Percentiles rank a stretch among this genome's conserved stretches.
These are phyloP conservation scores for Callopanchax toddi DNA, from an alignment of 2,113 vertebrate genomes.

Conservation along the genomic window DNA sequence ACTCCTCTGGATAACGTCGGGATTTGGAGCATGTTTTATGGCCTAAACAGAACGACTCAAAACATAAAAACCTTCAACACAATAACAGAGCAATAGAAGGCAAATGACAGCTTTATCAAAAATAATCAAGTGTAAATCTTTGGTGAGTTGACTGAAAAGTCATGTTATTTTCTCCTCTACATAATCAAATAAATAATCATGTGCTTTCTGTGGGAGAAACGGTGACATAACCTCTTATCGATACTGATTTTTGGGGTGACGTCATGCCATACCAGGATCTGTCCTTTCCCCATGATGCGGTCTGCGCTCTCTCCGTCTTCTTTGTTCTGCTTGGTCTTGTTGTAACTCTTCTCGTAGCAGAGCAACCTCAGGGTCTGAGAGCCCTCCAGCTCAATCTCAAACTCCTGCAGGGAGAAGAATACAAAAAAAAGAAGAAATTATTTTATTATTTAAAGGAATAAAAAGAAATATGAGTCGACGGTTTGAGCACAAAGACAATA, in stretches of 20 bases:
- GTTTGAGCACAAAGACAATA: slow-evolving; percentile 2
- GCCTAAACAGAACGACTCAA: neutral
- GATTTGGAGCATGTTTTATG: slow-evolving; percentile 5
- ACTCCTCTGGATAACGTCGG: neutral
- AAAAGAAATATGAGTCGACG: too few relatives aligned
- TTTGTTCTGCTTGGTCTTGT: slow-evolving; percentile 88
- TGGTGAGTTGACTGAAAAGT: neutral
- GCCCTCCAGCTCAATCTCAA: slow-evolving; percentile 98
- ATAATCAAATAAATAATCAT: too few relatives aligned
- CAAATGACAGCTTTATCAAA: slow-evolving; percentile 13
- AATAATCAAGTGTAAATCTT: neutral
- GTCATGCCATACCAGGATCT: slow-evolving; percentile 87
- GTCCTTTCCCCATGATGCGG: slow-evolving; percentile 94
- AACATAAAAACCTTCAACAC: neutral
- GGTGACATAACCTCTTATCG: slow-evolving; percentile 50
- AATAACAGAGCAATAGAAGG: neutral
- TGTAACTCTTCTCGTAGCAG: slow-evolving; percentile 96
- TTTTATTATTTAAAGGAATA: too few relatives aligned
- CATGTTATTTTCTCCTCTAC: too few relatives aligned
- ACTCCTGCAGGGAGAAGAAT: slow-evolving; percentile 83
- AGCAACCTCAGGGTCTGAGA: slow-evolving; percentile 94
- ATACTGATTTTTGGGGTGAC: slow-evolving; percentile 48
- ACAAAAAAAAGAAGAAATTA: neutral
- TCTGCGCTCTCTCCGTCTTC: slow-evolving; percentile 91
- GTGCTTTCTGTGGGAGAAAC: neutral